Conservation (phyloP, 1,140 invertebrate species). For the Lamellibrachia luymesi region DNA sequence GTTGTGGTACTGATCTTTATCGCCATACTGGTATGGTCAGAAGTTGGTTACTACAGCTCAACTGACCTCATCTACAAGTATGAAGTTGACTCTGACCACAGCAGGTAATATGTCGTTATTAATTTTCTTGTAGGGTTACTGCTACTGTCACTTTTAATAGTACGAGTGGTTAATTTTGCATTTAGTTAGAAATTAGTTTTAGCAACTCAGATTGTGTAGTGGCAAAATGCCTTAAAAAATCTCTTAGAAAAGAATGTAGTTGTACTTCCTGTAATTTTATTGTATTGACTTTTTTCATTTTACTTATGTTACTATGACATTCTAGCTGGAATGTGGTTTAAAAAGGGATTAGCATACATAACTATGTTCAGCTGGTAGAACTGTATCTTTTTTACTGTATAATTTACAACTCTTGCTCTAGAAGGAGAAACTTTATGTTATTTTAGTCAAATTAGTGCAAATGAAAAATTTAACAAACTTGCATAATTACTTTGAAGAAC, state of each 20-base stretch:
- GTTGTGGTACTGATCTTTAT: slow-evolving; percentile 78
- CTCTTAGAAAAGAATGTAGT: too few species aligned
- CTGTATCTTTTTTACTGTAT: too few species aligned
- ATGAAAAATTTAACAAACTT: background rate
- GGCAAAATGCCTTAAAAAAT: background rate
- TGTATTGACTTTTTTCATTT: too few species aligned
- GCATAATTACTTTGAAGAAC: slow-evolving; percentile 7
- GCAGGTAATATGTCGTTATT: slow-evolving; percentile 67
- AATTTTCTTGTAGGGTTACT: background rate
- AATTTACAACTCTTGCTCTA: too few species aligned
- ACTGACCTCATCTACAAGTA: slow-evolving; percentile 84
- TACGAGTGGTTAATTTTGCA: background rate
- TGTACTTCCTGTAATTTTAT: too few species aligned
- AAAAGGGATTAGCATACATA: too few species aligned
- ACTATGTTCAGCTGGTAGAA: too few species aligned
- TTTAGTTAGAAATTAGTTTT: background rate
- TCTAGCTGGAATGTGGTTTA: too few species aligned
- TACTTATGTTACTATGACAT: too few species aligned
- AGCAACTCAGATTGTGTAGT: background rate
- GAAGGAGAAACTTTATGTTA: too few species aligned
- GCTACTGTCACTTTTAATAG: background rate
- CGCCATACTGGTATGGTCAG: slow-evolving; percentile 75
- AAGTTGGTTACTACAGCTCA: slow-evolving; percentile 80
- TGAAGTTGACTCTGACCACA: slow-evolving; percentile 71
- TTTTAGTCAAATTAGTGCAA: background rate